phyloP scores from a whole-genome alignment of 2,888 invertebrate genomes.

The Tetropium fuscum region DNA sequence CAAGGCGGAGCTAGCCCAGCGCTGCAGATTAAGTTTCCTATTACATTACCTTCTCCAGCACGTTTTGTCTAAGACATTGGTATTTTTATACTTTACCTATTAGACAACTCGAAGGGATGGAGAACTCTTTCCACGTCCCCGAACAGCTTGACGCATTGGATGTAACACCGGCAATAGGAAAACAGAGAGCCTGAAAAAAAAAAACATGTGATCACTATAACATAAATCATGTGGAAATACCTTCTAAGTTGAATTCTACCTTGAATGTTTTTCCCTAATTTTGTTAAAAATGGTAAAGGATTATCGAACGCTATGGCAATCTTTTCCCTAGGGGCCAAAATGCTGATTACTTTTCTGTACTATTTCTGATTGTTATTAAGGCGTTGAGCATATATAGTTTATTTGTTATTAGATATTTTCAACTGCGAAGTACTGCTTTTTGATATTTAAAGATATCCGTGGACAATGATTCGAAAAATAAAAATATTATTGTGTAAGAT shows the following conservation, averaged over 20 bases:
- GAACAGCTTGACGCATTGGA: slow-evolving; percentile 76
- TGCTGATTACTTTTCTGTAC: no score
- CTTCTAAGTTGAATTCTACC: neutral
- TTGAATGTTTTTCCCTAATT: no score
- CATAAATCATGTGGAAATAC: neutral
- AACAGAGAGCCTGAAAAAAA: slow-evolving; percentile 68
- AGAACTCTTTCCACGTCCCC: slow-evolving; percentile 74
- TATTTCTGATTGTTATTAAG: no score
- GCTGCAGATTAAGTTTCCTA: slow-evolving; percentile 37
- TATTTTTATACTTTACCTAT: slow-evolving; percentile 64
- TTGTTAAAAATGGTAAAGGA: no score
- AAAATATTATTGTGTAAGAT: neutral
- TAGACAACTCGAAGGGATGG: slow-evolving; percentile 74
- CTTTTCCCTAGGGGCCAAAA: no score
- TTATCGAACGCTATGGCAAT: no score
- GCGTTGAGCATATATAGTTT: no score
- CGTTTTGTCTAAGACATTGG: slow-evolving; percentile 27
- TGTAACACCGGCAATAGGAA: slow-evolving; percentile 64
- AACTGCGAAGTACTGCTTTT: neutral
- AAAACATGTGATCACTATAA: slow-evolving; percentile 30
- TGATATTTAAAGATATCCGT: neutral
- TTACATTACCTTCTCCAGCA: slow-evolving; percentile 34
- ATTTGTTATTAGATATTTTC: neutral
- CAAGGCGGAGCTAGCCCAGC: slow-evolving; percentile 31
- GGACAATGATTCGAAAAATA: neutral